These are phyloP conservation scores for Ascidia mentula DNA, from an alignment of 23 tunicate genomes.

Conservation along the genomic window DNA sequence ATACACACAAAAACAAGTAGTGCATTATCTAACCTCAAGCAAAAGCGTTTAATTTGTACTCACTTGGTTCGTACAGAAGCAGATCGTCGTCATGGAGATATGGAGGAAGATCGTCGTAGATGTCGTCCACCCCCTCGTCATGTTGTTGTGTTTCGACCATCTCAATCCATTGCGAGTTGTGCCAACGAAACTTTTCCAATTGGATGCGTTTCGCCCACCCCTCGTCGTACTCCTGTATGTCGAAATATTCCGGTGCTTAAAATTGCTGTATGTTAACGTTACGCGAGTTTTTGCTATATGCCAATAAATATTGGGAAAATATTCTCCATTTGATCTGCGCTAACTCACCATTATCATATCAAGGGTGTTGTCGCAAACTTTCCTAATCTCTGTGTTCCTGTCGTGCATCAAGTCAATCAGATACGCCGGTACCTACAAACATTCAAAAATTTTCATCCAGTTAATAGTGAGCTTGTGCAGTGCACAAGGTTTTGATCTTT, in stretches of 20 bases:
- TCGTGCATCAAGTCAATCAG: constrained; percentile 97
- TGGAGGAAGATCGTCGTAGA: constrained; percentile 41
- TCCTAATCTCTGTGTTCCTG: constrained; percentile 79
- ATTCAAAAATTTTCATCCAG: neutral
- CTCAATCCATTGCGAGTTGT: constrained; percentile 99
- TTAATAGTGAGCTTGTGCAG: too few species aligned
- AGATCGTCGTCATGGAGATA: constrained; percentile 42
- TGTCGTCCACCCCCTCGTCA: constrained; percentile 45
- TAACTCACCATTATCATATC: constrained; percentile 90
- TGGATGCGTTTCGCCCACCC: constrained; percentile 85
- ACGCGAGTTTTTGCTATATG: too few species aligned
- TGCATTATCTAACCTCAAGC: too few species aligned
- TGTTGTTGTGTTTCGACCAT: constrained; percentile 88
- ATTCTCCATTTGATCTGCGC: too few species aligned
- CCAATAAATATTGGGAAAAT: neutral
- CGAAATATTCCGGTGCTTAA: too few species aligned
- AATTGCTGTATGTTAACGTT: too few species aligned
- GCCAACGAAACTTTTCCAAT: constrained; percentile 92
- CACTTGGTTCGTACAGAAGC: constrained; percentile 68
- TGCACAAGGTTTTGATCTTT: too few species aligned
- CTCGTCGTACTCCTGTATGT: constrained; percentile 68
- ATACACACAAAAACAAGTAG: neutral
- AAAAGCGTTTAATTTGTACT: neutral
- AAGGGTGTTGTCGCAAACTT: constrained; percentile 96
- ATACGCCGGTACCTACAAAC: constrained; percentile 90